A percentile compares a stretch with the other conserved stretches of the same genome.
These are phyloP conservation scores for Lycocorax pyrrhopterus DNA, from an alignment of 2,113 vertebrate genomes.

Conservation along the genomic window DNA sequence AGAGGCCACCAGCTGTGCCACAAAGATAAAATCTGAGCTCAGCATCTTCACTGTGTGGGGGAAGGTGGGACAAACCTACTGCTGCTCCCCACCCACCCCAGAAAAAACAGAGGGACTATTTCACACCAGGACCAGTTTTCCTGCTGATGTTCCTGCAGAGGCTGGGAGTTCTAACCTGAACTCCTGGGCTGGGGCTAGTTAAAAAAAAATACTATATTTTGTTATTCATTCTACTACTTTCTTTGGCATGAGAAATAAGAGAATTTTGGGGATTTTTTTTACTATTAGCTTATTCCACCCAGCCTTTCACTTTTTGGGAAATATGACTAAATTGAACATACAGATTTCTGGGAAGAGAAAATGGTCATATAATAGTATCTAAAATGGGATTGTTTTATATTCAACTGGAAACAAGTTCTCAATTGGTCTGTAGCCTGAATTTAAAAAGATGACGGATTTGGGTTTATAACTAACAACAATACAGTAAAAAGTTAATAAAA, in stretches of 20 bases:
- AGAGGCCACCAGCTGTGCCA: neutral
- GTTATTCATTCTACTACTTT: neutral
- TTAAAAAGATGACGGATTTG: neutral
- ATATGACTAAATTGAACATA: neutral
- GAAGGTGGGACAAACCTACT: neutral
- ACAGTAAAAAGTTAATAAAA: neutral
- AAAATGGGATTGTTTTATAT: neutral
- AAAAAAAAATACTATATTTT: neutral
- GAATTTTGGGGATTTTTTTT: neutral
- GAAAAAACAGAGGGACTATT: neutral
- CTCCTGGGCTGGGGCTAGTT: neutral
- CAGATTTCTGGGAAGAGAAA: neutral
- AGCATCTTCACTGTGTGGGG: accelerated
- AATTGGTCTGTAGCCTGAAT: neutral
- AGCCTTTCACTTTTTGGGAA: neutral
- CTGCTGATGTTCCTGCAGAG: neutral
- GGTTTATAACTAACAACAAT: neutral
- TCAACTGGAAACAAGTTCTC: neutral
- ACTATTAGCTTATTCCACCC: neutral
- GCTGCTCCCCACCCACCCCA: neutral
- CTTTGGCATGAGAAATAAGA: neutral
- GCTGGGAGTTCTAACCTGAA: neutral
- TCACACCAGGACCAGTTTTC: neutral
- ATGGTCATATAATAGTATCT: neutral
- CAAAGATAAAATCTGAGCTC: neutral